A percentile compares a stretch with the other conserved stretches of the same genome.
Evolutionary conservation across 2,888 invertebrate species (phyloP).

Genomic region (Mythimna ferrago): DNA sequence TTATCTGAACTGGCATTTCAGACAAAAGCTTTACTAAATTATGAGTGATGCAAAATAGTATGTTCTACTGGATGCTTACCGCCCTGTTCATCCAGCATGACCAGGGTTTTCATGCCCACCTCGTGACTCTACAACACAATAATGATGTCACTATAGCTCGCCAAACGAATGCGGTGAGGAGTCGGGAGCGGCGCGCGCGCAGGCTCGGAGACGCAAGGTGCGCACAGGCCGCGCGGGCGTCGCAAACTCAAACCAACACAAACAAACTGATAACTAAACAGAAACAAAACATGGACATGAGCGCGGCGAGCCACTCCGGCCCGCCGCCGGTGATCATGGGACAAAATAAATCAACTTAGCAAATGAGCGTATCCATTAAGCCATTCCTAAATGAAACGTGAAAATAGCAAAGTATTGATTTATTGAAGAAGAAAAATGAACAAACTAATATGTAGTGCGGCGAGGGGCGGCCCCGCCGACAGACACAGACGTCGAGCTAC

Average conservation of each 20-base stretch:
- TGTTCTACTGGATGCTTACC: conserved; percentile 96
- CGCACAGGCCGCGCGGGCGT: conserved; percentile 76
- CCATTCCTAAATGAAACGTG: conserved; percentile 89
- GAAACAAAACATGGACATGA: conserved; percentile 83
- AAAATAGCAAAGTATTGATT: conserved; percentile 85
- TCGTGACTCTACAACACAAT: conserved; percentile 99
- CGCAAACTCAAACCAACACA: conserved; percentile 82
- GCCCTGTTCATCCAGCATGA: conserved; percentile 99
- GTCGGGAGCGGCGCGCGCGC: conserved; percentile 78
- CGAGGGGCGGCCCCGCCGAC: conserved; percentile 86
- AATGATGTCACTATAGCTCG: conserved; percentile 91
- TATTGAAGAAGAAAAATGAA: conserved; percentile 85
- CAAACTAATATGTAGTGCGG: conserved; percentile 85
- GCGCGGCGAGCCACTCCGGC: conserved; percentile 64
- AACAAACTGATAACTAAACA: conserved; percentile 86
- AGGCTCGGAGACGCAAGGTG: conserved; percentile 48
- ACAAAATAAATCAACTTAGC: conserved; percentile 85
- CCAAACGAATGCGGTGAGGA: conserved; percentile 86
- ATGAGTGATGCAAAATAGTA: conserved; percentile 88
- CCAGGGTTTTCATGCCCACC: conserved; percentile 99
- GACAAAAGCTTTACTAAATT: conserved; percentile 89
- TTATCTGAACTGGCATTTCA: conserved; percentile 88
- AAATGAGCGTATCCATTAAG: conserved; percentile 88
- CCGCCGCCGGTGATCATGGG: conserved; percentile 73
- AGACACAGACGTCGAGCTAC: conserved; percentile 87